Conservation (phyloP, 1,140 invertebrate species). For the Drosophila burlai region DNA sequence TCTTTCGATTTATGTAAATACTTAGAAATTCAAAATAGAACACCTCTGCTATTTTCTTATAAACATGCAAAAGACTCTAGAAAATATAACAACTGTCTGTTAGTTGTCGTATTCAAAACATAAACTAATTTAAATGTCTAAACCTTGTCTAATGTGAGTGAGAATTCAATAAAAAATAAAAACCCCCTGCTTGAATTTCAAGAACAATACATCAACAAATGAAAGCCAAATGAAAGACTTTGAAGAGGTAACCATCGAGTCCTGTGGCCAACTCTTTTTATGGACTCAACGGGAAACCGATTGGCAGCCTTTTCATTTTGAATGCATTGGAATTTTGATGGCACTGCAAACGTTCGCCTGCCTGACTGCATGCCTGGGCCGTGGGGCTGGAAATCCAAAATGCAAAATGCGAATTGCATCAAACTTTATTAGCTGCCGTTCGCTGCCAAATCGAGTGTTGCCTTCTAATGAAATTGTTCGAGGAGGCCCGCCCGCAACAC, state of each 20-base stretch:
- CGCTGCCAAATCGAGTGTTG: slow-evolving; percentile 31
- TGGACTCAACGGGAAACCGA: slow-evolving; percentile 8
- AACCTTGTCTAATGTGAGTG: no score
- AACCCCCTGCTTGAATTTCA: background rate
- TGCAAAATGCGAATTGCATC: slow-evolving; percentile 43
- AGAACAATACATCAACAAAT: background rate
- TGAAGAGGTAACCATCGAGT: slow-evolving; percentile 12
- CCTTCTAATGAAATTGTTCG: slow-evolving; percentile 43
- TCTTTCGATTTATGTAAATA: no score
- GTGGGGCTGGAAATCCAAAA: slow-evolving; percentile 21
- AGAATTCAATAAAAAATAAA: background rate
- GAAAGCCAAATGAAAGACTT: slow-evolving; percentile 4
- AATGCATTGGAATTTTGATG: slow-evolving; percentile 64
- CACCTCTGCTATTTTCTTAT: no score
- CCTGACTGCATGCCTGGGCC: slow-evolving; percentile 17
- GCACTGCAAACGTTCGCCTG: slow-evolving; percentile 20
- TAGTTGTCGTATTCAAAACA: background rate
- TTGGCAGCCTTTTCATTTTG: slow-evolving; percentile 57
- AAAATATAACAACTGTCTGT: background rate
- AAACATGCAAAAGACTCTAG: no score
- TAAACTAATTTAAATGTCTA: no score
- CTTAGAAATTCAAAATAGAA: no score
- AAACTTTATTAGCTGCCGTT: slow-evolving; percentile 40
- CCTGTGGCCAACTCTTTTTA: slow-evolving; percentile 11
- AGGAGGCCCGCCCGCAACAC: slow-evolving; percentile 24